Percentiles rank a stretch among this genome's conserved stretches.
Conservation (phyloP, 2,888 invertebrate species). For the Patella pellucida region DNA sequence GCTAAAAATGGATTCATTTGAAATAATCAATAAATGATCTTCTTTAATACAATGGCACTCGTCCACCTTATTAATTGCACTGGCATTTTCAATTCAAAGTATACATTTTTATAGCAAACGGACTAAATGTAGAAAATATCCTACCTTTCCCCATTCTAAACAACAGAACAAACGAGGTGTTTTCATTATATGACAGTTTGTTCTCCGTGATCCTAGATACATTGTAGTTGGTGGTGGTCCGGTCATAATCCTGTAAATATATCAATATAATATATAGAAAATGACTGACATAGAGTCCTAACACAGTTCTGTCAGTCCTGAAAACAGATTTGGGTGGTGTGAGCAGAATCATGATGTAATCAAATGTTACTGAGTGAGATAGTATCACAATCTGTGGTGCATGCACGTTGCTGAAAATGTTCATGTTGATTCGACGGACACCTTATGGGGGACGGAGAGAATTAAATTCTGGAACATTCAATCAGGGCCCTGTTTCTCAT, state of each 20-base stretch:
- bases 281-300: not conserved
- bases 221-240: slow-evolving; percentile 85
- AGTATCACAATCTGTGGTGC: not conserved
- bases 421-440: too few relatives aligned
- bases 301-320: not conserved
- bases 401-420: not conserved
- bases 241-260: slow-evolving; percentile 47
- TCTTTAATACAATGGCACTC: too few relatives aligned
- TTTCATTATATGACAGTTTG: slow-evolving; percentile 93
- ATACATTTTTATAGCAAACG: not conserved
- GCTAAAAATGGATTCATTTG: too few relatives aligned
- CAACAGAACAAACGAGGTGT: slow-evolving; percentile 94
- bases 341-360: not conserved
- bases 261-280: not conserved
- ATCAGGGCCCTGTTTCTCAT: too few relatives aligned
- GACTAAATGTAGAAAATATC: slow-evolving; percentile 15
- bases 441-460: too few relatives aligned
- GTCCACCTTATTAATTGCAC: too few relatives aligned
- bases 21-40: too few relatives aligned
- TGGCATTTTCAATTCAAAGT: too few relatives aligned
- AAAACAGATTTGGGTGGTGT: not conserved
- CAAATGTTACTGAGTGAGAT: not conserved
- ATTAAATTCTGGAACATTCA: too few relatives aligned
- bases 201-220: slow-evolving; percentile 96
- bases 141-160: slow-evolving; percentile 89